Evolutionary conservation across 2,888 invertebrate genomes (phyloP).

Genomic region (Drosophila lutescens): DNA sequence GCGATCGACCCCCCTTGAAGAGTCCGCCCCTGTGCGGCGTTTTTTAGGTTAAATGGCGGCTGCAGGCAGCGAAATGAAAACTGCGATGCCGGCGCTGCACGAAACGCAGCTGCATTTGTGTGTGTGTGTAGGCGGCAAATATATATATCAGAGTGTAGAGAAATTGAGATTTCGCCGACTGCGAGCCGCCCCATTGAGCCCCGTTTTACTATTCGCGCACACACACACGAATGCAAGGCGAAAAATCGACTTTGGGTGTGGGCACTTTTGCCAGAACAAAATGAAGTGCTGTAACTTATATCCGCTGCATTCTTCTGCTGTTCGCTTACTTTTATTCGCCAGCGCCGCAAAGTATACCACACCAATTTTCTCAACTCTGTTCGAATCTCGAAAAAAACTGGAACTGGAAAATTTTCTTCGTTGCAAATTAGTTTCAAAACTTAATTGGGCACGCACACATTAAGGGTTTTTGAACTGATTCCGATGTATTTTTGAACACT

Average conservation of each 20-base stretch:
- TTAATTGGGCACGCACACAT: constrained; percentile 55
- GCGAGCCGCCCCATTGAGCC: constrained; percentile 59
- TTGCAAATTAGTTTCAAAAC: constrained; percentile 62
- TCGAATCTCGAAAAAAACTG: constrained; percentile 21
- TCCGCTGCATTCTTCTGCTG: constrained; percentile 1
- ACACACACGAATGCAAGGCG: constrained; percentile 34
- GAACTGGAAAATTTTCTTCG: constrained; percentile 39
- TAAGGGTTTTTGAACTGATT: constrained; percentile 62
- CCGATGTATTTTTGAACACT: constrained; percentile 41
- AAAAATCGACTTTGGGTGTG: constrained; percentile 79
- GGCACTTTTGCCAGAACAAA: constrained; percentile 46
- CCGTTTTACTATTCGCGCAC: constrained; percentile 67
- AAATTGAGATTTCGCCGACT: constrained; percentile 60
- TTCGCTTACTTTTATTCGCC: constrained; percentile 64
- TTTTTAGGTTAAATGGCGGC: constrained; percentile 75
- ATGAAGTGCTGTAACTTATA: constrained; percentile 37
- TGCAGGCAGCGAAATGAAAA: constrained; percentile 53
- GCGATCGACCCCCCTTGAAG: background rate
- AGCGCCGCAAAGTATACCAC: constrained; percentile 52
- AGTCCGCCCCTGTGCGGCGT: constrained; percentile 26
- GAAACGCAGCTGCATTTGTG: constrained; percentile 43
- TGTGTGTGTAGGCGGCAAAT: constrained; percentile 70
- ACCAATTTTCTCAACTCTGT: constrained; percentile 41
- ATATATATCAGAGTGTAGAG: constrained; percentile 70
- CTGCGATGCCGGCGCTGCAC: constrained; percentile 65